Conservation (phyloP, 2,888 invertebrate species). For the Cephus spinipes region DNA sequence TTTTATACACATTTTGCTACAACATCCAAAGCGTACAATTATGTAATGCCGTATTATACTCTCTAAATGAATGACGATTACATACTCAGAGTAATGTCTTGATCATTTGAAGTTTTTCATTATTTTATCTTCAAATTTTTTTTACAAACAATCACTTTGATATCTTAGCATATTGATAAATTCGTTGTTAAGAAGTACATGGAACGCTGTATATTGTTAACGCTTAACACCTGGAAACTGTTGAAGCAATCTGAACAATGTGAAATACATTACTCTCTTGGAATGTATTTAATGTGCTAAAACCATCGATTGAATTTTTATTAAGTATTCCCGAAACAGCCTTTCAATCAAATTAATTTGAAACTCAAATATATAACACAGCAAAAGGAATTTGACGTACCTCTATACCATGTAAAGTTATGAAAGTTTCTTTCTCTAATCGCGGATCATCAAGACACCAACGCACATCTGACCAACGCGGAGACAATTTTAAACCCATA, state of each 20-base stretch:
- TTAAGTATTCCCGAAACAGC: neutral
- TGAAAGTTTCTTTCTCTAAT: neutral
- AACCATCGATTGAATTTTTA: neutral
- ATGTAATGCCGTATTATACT: neutral
- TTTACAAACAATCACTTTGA: neutral
- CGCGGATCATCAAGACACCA: neutral
- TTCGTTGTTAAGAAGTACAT: neutral
- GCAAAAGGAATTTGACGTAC: neutral
- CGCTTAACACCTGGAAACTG: neutral
- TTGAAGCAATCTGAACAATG: neutral
- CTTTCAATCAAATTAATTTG: constrained; percentile 21
- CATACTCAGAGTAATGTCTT: neutral
- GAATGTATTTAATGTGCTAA: neutral
- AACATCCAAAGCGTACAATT: neutral
- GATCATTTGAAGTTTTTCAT: neutral
- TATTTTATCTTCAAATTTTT: neutral
- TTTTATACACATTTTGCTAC: constrained; percentile 2
- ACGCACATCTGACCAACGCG: constrained; percentile 4
- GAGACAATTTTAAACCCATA: constrained; percentile 18
- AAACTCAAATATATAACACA: constrained; percentile 1
- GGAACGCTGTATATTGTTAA: neutral
- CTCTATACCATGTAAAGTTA: neutral
- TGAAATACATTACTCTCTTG: neutral
- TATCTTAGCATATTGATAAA: neutral
- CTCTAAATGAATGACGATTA: neutral